Percentiles rank a stretch among this genome's conserved stretches.
phyloP scores from a whole-genome alignment of 1,140 invertebrate species.

The Callitettix versicolor region DNA sequence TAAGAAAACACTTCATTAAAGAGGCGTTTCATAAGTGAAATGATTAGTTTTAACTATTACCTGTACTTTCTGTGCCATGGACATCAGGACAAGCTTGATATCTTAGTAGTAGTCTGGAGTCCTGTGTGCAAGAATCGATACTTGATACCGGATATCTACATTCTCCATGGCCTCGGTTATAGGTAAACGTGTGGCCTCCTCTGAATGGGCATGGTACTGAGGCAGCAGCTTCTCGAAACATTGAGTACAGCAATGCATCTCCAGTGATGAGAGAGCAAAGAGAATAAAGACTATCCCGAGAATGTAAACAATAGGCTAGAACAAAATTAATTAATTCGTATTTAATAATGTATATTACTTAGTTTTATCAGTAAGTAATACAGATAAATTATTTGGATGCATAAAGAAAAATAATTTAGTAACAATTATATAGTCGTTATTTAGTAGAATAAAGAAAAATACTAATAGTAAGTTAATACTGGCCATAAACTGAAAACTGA shows the following conservation, averaged over 20 bases:
- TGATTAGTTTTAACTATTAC: no score
- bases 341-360: no score
- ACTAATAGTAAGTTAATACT: no score
- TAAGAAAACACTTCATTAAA: no score
- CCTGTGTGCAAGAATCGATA: slow-evolving; percentile 51
- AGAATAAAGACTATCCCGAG: slow-evolving; percentile 39
- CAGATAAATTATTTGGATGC: no score
- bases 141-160: slow-evolving; percentile 52
- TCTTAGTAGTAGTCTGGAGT: slow-evolving; percentile 45
- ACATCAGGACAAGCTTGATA: slow-evolving; percentile 57
- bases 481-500: no score
- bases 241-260: slow-evolving; percentile 58
- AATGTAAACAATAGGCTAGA: slow-evolving; percentile 46
- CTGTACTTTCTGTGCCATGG: slow-evolving; percentile 55
- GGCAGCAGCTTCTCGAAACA: slow-evolving; percentile 56
- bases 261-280: slow-evolving; percentile 55
- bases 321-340: no score
- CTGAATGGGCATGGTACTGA: slow-evolving; percentile 61
- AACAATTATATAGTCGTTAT: no score
- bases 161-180: slow-evolving; percentile 67
- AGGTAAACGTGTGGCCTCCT: slow-evolving; percentile 67
- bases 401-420: no score
- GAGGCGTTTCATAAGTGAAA: no score
- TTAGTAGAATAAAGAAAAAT: no score
- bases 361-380: no score